phyloP scores from a whole-genome alignment of 2,113 vertebrate genomes.

The Passer domesticus region DNA sequence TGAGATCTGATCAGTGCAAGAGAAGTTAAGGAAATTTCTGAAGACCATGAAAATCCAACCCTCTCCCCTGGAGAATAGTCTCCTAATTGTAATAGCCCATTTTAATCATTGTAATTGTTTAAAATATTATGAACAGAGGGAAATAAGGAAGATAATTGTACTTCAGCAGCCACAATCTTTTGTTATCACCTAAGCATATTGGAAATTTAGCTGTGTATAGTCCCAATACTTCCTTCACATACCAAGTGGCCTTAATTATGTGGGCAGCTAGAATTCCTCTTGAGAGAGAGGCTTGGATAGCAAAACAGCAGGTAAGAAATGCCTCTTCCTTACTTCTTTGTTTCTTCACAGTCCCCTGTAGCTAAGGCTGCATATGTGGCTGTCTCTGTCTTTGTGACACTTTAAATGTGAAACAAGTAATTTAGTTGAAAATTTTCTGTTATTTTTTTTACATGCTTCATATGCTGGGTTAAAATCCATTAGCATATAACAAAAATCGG shows the following conservation, averaged over 20 bases:
- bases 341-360: conserved; percentile 71
- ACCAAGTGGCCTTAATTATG: conserved; percentile 76
- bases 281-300: conserved; percentile 54
- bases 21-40: conserved; percentile 62
- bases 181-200: conserved; percentile 61
- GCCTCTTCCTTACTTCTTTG: conserved; percentile 64
- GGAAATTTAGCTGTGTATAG: conserved; percentile 41
- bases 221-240: conserved; percentile 51
- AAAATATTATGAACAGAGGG: conserved; percentile 64
- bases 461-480: conserved; percentile 85
- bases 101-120: conserved; percentile 80
- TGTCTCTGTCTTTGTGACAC: conserved; percentile 73
- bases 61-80: conserved; percentile 63
- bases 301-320: conserved; percentile 68
- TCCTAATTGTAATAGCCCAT: conserved; percentile 76
- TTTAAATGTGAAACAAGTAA: conserved; percentile 80
- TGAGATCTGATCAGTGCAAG: neutral
- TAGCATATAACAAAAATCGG: conserved; percentile 84
- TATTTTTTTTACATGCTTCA: conserved; percentile 77
- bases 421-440: conserved; percentile 78
- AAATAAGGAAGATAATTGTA: conserved; percentile 71
- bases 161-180: conserved; percentile 69
- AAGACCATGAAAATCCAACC: conserved; percentile 40
- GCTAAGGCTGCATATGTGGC: conserved; percentile 68
- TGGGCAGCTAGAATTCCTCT: conserved; percentile 65